These are phyloP conservation scores for Heliangelus exortis DNA, from an alignment of 2,797 vertebrate genomes.

Conservation along the genomic window DNA sequence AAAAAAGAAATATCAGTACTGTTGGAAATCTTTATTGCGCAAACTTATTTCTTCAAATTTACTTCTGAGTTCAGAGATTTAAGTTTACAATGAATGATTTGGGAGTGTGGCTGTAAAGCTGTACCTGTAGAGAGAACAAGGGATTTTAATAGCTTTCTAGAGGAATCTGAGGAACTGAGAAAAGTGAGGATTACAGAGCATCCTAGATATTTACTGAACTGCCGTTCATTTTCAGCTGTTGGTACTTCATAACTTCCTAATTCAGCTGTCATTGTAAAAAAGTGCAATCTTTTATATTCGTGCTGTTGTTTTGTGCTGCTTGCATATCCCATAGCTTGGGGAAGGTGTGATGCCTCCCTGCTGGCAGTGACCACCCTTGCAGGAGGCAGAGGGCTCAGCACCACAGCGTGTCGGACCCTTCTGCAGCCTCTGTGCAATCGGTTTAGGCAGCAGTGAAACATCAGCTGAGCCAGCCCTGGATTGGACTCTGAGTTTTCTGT, in stretches of 20 bases:
- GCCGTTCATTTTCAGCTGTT: neutral
- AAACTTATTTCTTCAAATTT: neutral
- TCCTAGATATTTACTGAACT: neutral
- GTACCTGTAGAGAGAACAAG: neutral
- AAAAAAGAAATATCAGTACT: neutral
- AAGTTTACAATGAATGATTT: neutral
- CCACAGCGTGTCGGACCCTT: rapidly evolving
- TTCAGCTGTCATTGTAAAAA: neutral
- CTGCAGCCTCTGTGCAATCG: rapidly evolving
- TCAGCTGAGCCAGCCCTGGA: neutral
- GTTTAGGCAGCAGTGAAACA: neutral
- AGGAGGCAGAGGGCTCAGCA: neutral
- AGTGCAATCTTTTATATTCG: neutral
- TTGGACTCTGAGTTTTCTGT: neutral
- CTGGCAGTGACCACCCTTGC: neutral
- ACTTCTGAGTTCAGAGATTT: neutral
- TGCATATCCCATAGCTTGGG: neutral
- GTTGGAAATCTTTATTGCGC: neutral
- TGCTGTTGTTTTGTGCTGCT: neutral
- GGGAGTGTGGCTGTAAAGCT: neutral
- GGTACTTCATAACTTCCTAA: neutral
- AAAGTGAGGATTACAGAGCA: neutral
- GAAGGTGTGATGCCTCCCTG: neutral
- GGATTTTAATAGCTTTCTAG: neutral
- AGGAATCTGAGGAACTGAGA: neutral